A percentile compares a stretch with the other conserved stretches of the same genome.
Conservation (phyloP, 2,113 vertebrate genomes). For the Chrysemys picta region DNA sequence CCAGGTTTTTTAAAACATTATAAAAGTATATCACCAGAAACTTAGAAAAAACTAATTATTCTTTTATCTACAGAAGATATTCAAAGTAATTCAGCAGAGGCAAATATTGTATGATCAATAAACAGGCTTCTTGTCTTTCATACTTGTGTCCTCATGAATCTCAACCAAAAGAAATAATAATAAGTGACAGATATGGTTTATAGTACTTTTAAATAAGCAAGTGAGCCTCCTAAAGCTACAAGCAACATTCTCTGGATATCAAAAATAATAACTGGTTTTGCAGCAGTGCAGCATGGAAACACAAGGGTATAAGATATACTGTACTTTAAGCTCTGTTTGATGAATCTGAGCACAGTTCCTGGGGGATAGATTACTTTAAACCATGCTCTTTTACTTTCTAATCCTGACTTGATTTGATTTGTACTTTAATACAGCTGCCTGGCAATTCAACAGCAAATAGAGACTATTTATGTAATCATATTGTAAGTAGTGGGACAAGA, state of each 20-base stretch:
- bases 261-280: slow-evolving; percentile 88
- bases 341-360: slow-evolving; percentile 91
- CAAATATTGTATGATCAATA: slow-evolving; percentile 67
- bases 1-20: slow-evolving; percentile 50
- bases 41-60: slow-evolving; percentile 53
- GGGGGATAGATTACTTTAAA: slow-evolving; percentile 93
- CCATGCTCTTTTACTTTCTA: slow-evolving; percentile 92
- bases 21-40: slow-evolving; percentile 35
- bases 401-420: slow-evolving; percentile 93
- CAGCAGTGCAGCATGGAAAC: slow-evolving; percentile 81
- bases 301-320: slow-evolving; percentile 87
- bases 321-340: slow-evolving; percentile 92
- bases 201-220: slow-evolving; percentile 85
- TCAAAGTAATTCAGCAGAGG: slow-evolving; percentile 63
- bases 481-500: slow-evolving; percentile 87
- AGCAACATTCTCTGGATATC: slow-evolving; percentile 85
- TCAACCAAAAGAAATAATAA: slow-evolving; percentile 83
- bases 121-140: slow-evolving; percentile 62
- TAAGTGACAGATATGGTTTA: slow-evolving; percentile 76
- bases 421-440: slow-evolving; percentile 90
- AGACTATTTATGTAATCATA: slow-evolving; percentile 92
- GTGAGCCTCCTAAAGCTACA: slow-evolving; percentile 83
- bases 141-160: slow-evolving; percentile 73
- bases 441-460: slow-evolving; percentile 90
- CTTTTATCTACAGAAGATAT: slow-evolving; percentile 23